Conservation (phyloP, 2,113 vertebrate genomes). For the Eptesicus fuscus region DNA sequence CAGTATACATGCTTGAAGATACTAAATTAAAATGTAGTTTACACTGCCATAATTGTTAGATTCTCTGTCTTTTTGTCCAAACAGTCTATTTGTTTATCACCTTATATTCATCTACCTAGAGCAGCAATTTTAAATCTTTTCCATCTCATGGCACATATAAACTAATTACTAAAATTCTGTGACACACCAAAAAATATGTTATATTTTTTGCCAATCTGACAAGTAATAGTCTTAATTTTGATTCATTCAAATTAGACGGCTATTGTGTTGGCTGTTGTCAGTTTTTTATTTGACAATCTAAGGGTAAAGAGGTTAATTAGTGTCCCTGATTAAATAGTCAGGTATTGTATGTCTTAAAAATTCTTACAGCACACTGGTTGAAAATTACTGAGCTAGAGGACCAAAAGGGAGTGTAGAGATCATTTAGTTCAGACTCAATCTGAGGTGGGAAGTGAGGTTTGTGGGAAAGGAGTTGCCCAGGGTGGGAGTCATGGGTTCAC, state of each 20-base stretch:
- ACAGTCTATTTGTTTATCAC: not conserved
- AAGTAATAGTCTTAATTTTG: not conserved
- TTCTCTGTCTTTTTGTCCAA: not conserved
- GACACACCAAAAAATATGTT: not conserved
- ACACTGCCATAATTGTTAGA: not conserved
- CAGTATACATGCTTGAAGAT: not conserved
- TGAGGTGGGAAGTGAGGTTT: not conserved
- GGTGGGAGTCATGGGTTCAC: not conserved
- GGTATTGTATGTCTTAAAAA: not conserved
- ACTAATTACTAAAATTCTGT: not conserved
- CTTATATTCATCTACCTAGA: not conserved
- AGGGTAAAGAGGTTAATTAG: not conserved
- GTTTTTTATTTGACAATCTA: not conserved
- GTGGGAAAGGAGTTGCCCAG: not conserved
- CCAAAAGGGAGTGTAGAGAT: not conserved
- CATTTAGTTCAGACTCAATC: not conserved
- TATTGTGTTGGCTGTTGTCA: not conserved
- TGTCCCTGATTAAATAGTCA: not conserved
- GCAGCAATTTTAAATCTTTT: not conserved
- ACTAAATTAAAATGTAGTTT: conserved; percentile 14
- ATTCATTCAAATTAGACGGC: not conserved
- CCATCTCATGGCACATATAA: not conserved
- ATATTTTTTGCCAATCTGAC: not conserved
- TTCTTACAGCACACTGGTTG: not conserved
- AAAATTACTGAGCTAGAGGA: not conserved